These are phyloP conservation scores for Vireo griseus DNA, from an alignment of 2,797 vertebrate species.

Conservation along the genomic window DNA sequence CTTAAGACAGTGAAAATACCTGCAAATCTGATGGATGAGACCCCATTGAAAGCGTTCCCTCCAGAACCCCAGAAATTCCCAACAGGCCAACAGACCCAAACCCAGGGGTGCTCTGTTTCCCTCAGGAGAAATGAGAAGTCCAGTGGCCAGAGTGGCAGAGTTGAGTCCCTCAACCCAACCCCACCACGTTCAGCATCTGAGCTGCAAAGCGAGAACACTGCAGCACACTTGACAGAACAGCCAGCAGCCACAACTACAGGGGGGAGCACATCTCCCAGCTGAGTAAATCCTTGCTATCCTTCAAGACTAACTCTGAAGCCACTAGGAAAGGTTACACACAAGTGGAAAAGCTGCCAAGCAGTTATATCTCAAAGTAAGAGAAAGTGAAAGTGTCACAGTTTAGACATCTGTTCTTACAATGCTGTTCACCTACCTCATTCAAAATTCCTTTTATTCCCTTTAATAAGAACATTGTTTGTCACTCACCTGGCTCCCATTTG, in stretches of 20 bases:
- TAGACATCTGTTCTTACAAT: background rate
- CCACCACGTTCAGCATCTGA: background rate
- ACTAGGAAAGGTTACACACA: background rate
- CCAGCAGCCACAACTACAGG: background rate
- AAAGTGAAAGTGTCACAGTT: background rate
- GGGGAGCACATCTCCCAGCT: background rate
- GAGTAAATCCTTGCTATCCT: background rate
- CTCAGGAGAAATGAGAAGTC: background rate
- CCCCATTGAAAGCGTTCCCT: rapidly evolving
- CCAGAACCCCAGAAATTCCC: background rate
- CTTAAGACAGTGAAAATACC: background rate
- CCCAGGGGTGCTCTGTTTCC: rapidly evolving
- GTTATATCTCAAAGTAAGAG: background rate
- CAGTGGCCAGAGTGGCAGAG: background rate
- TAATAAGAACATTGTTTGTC: background rate
- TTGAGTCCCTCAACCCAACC: background rate
- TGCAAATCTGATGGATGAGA: background rate
- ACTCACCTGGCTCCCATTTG: background rate
- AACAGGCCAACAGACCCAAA: background rate
- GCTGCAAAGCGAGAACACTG: background rate
- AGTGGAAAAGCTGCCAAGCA: background rate
- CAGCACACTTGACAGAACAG: background rate
- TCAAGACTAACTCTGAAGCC: background rate
- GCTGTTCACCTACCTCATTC: background rate
- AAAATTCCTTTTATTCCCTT: background rate